Base-by-base conservation (phyloP, 1,140 invertebrate species). In the Proctacanthus coquilletti region DNA sequence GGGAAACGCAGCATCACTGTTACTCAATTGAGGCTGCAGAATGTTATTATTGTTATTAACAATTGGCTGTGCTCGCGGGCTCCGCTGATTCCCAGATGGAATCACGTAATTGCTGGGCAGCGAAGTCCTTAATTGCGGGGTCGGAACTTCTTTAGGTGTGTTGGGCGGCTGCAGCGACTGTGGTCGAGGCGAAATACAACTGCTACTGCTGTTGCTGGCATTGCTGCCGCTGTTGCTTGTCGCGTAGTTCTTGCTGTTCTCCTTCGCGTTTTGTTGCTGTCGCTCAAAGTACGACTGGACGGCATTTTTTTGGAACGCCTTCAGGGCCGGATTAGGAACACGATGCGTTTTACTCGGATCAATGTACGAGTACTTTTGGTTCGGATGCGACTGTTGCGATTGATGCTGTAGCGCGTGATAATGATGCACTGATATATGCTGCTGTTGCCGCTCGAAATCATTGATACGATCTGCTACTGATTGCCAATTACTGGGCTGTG, bases 291-390 rank as follows among this genome's bases (percentile, higher is more conserved):
- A 89, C 1, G 81, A 84, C 18, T 86, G 61, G 2, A 91, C 60
- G 0, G 85, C 85, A 50, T 87, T 83, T 56, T 89, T 86, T 49
- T 88, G 84, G 20, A 87, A 80, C 0, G 80, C 82, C 57, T 88
- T 89, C 1, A 89, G 52, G 0, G 84, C 80, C 3, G 79, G 72
- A 52, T 84, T 81, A 1, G 77, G 72, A 15, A 83, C 69, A 43
- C 70, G 68, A 44, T 77, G 75, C 34, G 74, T 77, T 53, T 84
- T 84, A n/a, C 76, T 75, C 0, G 78, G 77, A 49, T 84, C 80
- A 27, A 80, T 54, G 51, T 78, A 80, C 5, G 75, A 72, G 49
- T 77, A 80, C 33, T 75, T 70, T 30, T 48, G 44, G 15, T 35
- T 3, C 18, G 11, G 14, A 10, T 20, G 21, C 18, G 32, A 8